Evolutionary conservation across 1,140 invertebrate genomes (phyloP), one percentile per base, ranked within the genome.

Genomic region (Trachymyrmex septentrionalis): DNA sequence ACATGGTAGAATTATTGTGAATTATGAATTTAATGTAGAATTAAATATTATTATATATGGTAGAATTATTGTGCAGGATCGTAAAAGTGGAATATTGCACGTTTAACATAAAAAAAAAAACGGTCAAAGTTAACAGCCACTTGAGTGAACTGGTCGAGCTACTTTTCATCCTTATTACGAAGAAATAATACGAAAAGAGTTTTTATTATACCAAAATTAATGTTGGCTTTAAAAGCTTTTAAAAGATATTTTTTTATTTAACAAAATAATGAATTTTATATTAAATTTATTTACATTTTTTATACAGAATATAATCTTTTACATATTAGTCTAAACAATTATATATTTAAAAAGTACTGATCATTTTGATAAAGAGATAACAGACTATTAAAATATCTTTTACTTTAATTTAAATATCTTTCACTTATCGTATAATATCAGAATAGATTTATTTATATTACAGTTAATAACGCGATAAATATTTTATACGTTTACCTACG

Each of bases 51-150:
- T n/a, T n/a, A n/a, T n/a, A 44, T 44, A 50, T 4, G 7, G 2
- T 73, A 73, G 14, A 84, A 73, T 84, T 73, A 59, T 81, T 71
- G 57, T 61, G 3, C 19, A 34, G 30, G 38, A 30, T 19, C 34
- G n/a, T 75, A 63, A 75, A 84, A 44, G 9, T 10, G n/a, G 14
- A 55, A 73, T 73, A 73, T 59, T 38, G 19, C 44, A 10, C 7
- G 5, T 71, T 81, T 81, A 38, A 38, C 9, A 3, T 27, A 61
- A 61, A 82, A 73, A 14, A 84, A 73, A 14, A 84, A 84, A 48
- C 19, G 27, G 30, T 75, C 69, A 61, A 73, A 81, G 50, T 81
- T 55, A 81, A 57, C 24, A 64, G 44, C 66, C 21, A n/a, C n/a
- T 55, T 27, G 16, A 81, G 63, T 27, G 14, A 24, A 21, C 10